Evolutionary conservation across 2,797 vertebrate genomes (phyloP).

Genomic region (Mus spretus): DNA sequence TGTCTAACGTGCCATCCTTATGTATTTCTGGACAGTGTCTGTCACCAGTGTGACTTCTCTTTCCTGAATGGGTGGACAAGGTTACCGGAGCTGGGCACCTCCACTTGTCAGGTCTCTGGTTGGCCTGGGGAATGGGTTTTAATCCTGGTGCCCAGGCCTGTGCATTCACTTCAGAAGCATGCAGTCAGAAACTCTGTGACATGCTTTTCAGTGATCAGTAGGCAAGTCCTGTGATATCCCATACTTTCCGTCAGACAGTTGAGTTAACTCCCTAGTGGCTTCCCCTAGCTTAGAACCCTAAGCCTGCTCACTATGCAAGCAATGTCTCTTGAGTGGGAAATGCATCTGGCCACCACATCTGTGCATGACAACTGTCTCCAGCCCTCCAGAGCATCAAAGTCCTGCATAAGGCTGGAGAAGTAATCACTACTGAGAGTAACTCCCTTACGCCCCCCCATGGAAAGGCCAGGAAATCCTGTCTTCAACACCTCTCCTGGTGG

Average conservation of each 20-base stretch:
- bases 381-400: neutral
- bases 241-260: neutral
- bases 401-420: neutral
- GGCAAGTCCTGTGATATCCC: neutral
- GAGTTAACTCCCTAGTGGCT: neutral
- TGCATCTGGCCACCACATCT: neutral
- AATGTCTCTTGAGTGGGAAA: neutral
- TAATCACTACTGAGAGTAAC: accelerated
- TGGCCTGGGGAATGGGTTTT: neutral
- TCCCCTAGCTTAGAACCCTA: neutral
- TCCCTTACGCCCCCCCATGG: neutral
- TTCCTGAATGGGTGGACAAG: neutral
- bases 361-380: neutral
- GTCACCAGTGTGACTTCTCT: conserved; percentile 70
- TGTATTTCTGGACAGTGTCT: conserved; percentile 74
- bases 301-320: neutral
- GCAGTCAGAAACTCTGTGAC: neutral
- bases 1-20: conserved; percentile 84
- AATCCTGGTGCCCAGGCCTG: neutral
- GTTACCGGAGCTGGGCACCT: conserved; percentile 21
- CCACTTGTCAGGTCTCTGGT: conserved; percentile 63
- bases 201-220: neutral
- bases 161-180: neutral
- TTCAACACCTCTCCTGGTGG: neutral
- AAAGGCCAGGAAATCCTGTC: neutral